Percentiles rank a stretch among this genome's conserved stretches.
phyloP scores from a whole-genome alignment of 1,140 invertebrate species.

The Schmidtea mediterranea region DNA sequence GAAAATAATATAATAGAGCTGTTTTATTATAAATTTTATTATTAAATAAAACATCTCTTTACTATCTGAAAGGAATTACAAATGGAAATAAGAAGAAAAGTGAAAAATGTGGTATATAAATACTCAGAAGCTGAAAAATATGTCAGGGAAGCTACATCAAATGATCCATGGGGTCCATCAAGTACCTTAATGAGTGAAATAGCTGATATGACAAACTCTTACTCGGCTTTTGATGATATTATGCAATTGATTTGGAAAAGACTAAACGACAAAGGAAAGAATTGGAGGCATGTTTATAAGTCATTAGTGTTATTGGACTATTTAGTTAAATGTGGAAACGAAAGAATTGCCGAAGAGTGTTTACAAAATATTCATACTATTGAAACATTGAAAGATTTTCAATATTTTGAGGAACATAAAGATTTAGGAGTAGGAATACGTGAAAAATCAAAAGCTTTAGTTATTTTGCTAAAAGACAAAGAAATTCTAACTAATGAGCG shows the following conservation, averaged over 20 bases:
- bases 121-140: slow-evolving; percentile 3
- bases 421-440: slow-evolving; percentile 90
- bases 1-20: too few relatives aligned
- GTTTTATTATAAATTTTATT: too few relatives aligned
- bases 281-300: slow-evolving; percentile 99
- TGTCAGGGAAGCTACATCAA: slow-evolving; percentile 6
- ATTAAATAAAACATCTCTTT: too few relatives aligned
- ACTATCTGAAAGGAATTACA: too few relatives aligned
- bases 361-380: slow-evolving; percentile 3
- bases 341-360: slow-evolving; percentile 35
- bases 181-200: slow-evolving; percentile 6
- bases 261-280: slow-evolving; percentile 86
- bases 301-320: slow-evolving; percentile 75
- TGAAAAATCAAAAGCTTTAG: slow-evolving; percentile 90
- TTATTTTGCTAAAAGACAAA: slow-evolving; percentile 73
- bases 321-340: slow-evolving; percentile 81
- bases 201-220: not conserved
- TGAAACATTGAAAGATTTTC: slow-evolving; percentile 48
- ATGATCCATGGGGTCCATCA: slow-evolving; percentile 6
- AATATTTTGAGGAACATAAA: slow-evolving; percentile 86
- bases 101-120: slow-evolving; percentile 7
- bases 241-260: slow-evolving; percentile 99
- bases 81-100: not conserved
- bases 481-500: slow-evolving; percentile 81
- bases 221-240: slow-evolving; percentile 85